Evolutionary conservation across 2,113 vertebrate genomes (phyloP), one percentile per base, ranked within the genome.

Genomic region (Eupsittula cactorum): DNA sequence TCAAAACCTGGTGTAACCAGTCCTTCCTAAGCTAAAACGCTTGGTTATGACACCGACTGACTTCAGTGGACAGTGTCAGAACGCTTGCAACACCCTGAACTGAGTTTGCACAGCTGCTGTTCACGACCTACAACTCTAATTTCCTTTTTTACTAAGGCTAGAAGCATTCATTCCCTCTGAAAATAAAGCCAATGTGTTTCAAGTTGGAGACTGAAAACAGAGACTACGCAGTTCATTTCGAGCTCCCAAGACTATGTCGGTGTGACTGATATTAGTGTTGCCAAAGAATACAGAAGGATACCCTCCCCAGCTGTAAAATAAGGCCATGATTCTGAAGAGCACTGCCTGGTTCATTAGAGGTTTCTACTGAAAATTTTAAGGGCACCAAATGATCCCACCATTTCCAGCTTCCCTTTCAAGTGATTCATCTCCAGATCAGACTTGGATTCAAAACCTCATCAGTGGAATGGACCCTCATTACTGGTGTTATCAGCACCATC

Each of bases 271-370:
- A 88, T 11, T 78, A 80, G 73, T 37, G 55, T 75, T 87, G 62
- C 62, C 62, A 42, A 81, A 96, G 85, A 88, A 94, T 41, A 96
- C 93, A 96, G 89, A 37, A 70, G 82, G 75, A 90, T 75, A 75
- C 52, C 93, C 88, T 84, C 96, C 93, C 90, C 86, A 89, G 77
- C 77, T 91, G 93, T 96, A 96, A 96, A 91, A 89, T n/a, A 86
- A 94, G 88, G 93, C 92, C 82, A 14, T n/a, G 92, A 92, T 90
- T 89, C 94, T 37, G 77, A 91, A 90, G 83, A 91, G 88, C 82
- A 88, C 50, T 0, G 53, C 65, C 63, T 57, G 84, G 42, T 94
- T 96, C 92, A 93, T 95, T 94, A 96, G 53, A 94, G 90, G 71
- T 81, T 95, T 93, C 90, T 59, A 79, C n/a, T 68, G 86, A 84